Conservation (phyloP, 2,113 vertebrate species). For the Tachysurus fulvidraco region DNA sequence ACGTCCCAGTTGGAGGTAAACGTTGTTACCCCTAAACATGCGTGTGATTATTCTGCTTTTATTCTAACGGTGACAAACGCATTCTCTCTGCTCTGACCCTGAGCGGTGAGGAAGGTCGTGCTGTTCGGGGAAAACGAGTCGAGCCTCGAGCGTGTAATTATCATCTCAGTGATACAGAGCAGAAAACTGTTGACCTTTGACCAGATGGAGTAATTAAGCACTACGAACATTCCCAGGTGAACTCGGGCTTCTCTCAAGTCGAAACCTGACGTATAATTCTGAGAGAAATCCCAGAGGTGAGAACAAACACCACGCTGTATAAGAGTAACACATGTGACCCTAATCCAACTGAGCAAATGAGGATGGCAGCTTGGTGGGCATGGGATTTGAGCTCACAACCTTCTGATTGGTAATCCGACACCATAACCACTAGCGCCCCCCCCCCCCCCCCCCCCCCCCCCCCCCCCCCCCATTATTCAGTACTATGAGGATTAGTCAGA, state of each 20-base stretch:
- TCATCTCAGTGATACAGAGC: constrained; percentile 12
- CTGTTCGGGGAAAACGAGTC: not conserved
- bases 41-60: not conserved
- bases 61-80: not conserved
- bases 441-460: too few species aligned
- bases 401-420: too few species aligned
- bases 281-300: not conserved
- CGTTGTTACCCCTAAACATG: not conserved
- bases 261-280: not conserved
- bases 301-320: not conserved
- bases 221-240: not conserved
- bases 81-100: constrained; percentile 12
- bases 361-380: too few species aligned
- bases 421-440: too few species aligned
- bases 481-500: not conserved
- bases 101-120: not conserved
- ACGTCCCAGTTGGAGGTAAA: too few species aligned
- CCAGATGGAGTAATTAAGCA: constrained; percentile 24
- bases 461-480: too few species aligned
- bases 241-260: not conserved
- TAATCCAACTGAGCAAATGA: too few species aligned
- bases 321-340: too few species aligned
- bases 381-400: too few species aligned
- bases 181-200: constrained; percentile 31
- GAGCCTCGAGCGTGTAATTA: constrained; percentile 9